Conservation (phyloP, 30 jellyfish, hydroid and myxozoan species). For the Clytia hemisphaerica region DNA sequence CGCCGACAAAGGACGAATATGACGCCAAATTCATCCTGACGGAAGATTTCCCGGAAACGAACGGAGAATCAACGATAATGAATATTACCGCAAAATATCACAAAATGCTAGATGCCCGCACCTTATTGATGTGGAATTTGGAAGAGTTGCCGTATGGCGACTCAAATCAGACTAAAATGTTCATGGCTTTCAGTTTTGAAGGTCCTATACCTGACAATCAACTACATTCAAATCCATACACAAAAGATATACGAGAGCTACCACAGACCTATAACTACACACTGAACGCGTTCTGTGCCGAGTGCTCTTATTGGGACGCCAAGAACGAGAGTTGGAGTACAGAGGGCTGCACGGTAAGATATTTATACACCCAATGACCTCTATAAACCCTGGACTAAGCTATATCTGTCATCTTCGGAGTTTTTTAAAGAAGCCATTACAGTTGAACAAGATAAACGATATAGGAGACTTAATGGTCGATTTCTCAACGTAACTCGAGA, state of each 20-base stretch:
- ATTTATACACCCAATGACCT: too few relatives aligned
- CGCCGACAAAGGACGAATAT: conserved; percentile 37
- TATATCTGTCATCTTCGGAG: too few relatives aligned
- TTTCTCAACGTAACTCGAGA: too few relatives aligned
- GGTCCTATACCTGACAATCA: conserved; percentile 50
- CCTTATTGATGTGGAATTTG: conserved; percentile 52
- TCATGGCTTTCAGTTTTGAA: conserved; percentile 24
- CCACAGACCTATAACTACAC: conserved; percentile 33
- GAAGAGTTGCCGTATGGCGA: conserved; percentile 39
- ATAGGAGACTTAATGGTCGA: too few relatives aligned
- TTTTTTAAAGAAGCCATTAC: too few relatives aligned
- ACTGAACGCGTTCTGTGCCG: conserved; percentile 38
- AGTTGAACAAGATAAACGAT: too few relatives aligned
- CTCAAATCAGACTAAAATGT: conserved; percentile 18
- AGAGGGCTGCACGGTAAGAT: conserved; percentile 50
- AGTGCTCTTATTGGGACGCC: conserved; percentile 43
- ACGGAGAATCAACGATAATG: too few relatives aligned
- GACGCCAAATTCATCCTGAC: conserved; percentile 34
- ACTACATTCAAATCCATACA: conserved; percentile 23
- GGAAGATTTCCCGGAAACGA: too few relatives aligned
- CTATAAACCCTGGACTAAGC: too few relatives aligned
- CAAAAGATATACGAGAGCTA: conserved; percentile 49
- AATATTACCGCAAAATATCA: too few relatives aligned
- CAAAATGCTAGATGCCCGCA: too few relatives aligned
- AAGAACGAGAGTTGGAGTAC: conserved; percentile 30